A percentile compares a stretch with the other conserved stretches of the same genome.
Conservation (phyloP, 2,797 vertebrate genomes). For the Perodicticus potto region DNA sequence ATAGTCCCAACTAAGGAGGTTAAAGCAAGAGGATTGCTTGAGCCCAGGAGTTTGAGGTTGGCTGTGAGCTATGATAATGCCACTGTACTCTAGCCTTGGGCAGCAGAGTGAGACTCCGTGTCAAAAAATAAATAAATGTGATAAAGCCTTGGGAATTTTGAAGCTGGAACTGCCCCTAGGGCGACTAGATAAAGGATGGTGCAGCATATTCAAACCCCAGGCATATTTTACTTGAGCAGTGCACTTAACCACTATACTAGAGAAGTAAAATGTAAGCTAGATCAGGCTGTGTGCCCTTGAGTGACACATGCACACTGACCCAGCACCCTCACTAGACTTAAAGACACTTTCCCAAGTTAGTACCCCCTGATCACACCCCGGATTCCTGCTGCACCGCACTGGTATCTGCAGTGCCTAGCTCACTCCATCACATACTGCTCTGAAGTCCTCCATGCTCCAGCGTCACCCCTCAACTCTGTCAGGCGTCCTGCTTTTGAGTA, state of each 20-base stretch:
- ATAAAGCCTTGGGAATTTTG: neutral
- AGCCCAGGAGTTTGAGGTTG: no score
- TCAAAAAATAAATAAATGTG: neutral
- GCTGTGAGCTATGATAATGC: no score
- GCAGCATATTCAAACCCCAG: neutral
- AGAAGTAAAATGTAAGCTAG: no score
- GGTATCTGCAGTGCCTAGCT: neutral
- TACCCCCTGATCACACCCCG: neutral
- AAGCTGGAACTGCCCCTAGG: neutral
- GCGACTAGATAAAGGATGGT: neutral
- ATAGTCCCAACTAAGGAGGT: no score
- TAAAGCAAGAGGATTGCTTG: no score
- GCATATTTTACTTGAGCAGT: neutral
- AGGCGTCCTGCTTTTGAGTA: neutral
- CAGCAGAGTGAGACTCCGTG: no score
- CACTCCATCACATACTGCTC: neutral
- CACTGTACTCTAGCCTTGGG: no score
- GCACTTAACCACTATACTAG: neutral
- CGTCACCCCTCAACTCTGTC: neutral
- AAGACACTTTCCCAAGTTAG: neutral
- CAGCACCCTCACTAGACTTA: neutral
- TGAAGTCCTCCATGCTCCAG: neutral
- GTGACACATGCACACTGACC: neutral
- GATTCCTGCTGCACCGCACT: no score
- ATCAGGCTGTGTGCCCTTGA: neutral